A percentile compares a stretch with the other conserved stretches of the same genome.
Evolutionary conservation across 1,140 invertebrate genomes (phyloP).

Genomic region (Riptortus pedestris): DNA sequence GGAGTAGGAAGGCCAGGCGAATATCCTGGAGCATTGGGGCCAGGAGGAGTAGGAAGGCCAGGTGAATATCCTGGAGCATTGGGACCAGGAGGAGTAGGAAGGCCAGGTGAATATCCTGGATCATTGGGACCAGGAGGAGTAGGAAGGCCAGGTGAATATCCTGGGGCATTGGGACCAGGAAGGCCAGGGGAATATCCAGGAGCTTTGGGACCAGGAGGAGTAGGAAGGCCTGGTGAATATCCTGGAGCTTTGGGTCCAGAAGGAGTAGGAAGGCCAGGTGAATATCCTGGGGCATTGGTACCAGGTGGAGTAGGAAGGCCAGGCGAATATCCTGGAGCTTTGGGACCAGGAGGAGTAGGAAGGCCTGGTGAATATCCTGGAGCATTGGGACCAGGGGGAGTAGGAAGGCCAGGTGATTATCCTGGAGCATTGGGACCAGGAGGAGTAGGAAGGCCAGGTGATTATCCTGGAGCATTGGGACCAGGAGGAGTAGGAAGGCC

Average conservation of each 20-base stretch:
- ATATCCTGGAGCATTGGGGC: constrained; percentile 23
- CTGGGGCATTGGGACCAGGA: neutral
- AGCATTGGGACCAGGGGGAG: constrained; percentile 10
- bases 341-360: constrained; percentile 28
- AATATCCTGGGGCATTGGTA: constrained; percentile 11
- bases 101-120: constrained; percentile 22
- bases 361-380: constrained; percentile 23
- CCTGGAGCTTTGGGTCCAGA: constrained; percentile 21
- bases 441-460: constrained; percentile 22
- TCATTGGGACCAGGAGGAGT: constrained; percentile 17
- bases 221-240: constrained; percentile 19
- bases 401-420: constrained; percentile 23
- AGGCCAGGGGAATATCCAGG: constrained; percentile 24
- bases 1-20: constrained; percentile 20
- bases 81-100: constrained; percentile 21
- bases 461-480: constrained; percentile 22
- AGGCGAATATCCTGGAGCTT: constrained; percentile 1
- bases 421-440: constrained; percentile 20
- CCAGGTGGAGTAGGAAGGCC: neutral
- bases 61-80: constrained; percentile 26
- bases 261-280: constrained; percentile 18
- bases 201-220: constrained; percentile 18
- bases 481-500: constrained; percentile 10
- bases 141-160: constrained; percentile 20
- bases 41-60: constrained; percentile 18